Percentiles rank a stretch among this genome's conserved stretches.
These are phyloP conservation scores for Parelbella ahira DNA, from an alignment of 2,888 invertebrate genomes.

Conservation along the genomic window DNA sequence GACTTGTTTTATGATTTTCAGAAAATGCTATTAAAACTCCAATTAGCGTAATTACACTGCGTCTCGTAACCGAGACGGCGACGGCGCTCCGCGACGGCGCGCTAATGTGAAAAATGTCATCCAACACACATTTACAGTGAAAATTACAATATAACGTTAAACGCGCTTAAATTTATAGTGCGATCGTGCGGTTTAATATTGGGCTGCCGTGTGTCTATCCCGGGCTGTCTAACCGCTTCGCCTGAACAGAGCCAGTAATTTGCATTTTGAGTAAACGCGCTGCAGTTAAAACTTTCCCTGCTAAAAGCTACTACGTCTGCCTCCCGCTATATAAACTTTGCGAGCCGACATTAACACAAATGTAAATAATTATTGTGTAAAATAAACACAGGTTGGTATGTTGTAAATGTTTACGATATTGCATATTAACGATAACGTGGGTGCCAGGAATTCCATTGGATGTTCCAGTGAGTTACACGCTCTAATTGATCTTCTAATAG, in stretches of 20 bases:
- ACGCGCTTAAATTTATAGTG: conserved; percentile 61
- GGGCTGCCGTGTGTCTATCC: conserved; percentile 69
- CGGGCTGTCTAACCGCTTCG: conserved; percentile 53
- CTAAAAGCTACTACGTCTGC: conserved; percentile 46
- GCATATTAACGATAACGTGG: too few species aligned
- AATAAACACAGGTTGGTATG: background rate
- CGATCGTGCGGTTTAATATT: conserved; percentile 74
- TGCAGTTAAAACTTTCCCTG: conserved; percentile 68
- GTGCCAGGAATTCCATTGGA: too few species aligned
- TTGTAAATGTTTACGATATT: background rate
- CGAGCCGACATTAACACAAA: too few species aligned
- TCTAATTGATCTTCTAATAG: too few species aligned
- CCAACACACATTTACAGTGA: conserved; percentile 29
- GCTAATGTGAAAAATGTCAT: conserved; percentile 15
- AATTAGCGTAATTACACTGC: too few species aligned
- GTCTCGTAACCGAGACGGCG: background rate
- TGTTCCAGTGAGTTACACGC: too few species aligned
- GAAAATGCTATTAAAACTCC: too few species aligned
- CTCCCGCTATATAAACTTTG: conserved; percentile 51
- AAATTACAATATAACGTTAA: conserved; percentile 56
- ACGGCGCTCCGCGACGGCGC: background rate
- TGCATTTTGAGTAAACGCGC: conserved; percentile 73
- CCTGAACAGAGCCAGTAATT: conserved; percentile 67
- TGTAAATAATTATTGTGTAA: conserved; percentile 9
- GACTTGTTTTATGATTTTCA: too few species aligned